Evolutionary conservation across 2,888 invertebrate species (phyloP), one percentile per base, ranked within the genome.

Genomic region (Sarcophaga rosellei): DNA sequence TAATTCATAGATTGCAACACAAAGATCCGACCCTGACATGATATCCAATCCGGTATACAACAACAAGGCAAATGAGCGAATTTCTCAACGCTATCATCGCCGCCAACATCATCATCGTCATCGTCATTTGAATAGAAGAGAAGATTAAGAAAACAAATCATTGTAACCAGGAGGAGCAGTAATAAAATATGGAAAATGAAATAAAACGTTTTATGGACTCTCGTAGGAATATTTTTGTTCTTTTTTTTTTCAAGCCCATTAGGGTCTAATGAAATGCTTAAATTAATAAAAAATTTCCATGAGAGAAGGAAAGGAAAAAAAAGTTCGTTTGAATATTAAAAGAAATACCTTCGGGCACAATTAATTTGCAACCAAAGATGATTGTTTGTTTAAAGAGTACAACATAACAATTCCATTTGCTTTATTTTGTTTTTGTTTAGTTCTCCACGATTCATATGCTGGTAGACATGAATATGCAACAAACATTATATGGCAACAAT

Each of bases 271-370:
- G 77, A 84, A 84, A 78, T 53, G 53, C 77, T 75, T 72, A 84
- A 86, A 81, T 84, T 44, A 53, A 45, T 57, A 53, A 63, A 21
- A 44, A 59, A 21, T 62, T 61, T 17, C 17, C 47, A 23, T 23
- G 57, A 83, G 73, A 74, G 65, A 77, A 66, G 69, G 57, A 86
- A 80, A 73, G 61, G 69, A 66, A 68, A 85, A 77, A 75, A 72
- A 82, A 53, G 1, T 53, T 53, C 12, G 53, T 53, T 53, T 45
- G 66, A 63, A 74, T 66, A 75, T 62, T 72, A 62, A 75, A 75
- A 85, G 53, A 81, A 66, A 74, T 84, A 78, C 86, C 86, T 86
- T 78, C 78, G 86, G 86, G 86, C 81, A 63, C 68, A 81, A 65
- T 84, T 86, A 86, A 84, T 77, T 84, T 84, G 63, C 84, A 81